Evolutionary conservation across 2,888 invertebrate genomes (phyloP).

Genomic region (Pinctada fucata): DNA sequence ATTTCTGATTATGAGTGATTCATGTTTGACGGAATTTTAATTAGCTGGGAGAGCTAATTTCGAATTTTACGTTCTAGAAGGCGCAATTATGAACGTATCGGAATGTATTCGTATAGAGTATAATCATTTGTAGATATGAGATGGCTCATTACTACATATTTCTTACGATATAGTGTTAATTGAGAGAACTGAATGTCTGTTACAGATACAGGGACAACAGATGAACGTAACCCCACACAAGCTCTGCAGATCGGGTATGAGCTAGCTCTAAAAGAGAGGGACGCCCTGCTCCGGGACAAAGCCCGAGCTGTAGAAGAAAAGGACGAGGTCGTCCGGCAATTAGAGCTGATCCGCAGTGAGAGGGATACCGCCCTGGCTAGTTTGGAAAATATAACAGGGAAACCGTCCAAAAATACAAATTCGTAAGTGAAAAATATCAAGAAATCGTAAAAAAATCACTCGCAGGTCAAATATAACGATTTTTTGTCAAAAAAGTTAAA

Average conservation of each 20-base stretch:
- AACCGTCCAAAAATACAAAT: constrained; percentile 51
- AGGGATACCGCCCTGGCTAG: constrained; percentile 68
- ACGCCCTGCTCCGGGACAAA: constrained; percentile 74
- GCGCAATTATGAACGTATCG: no score
- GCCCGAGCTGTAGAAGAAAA: constrained; percentile 70
- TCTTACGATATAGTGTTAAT: no score
- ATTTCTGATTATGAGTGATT: no score
- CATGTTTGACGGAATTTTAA: no score
- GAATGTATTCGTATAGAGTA: no score
- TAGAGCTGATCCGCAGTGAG: constrained; percentile 68
- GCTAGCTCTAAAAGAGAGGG: constrained; percentile 73
- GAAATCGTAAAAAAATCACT: no score
- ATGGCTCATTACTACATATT: no score
- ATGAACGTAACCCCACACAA: constrained; percentile 68
- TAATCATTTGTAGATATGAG: no score
- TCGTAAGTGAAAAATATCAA: constrained; percentile 12
- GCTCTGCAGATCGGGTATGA: constrained; percentile 75
- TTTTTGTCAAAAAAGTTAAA: no score
- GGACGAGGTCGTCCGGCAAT: constrained; percentile 67
- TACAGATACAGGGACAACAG: constrained; percentile 7
- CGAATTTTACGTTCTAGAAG: no score
- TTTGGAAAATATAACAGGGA: constrained; percentile 65
- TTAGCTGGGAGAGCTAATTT: no score
- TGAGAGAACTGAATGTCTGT: background rate
- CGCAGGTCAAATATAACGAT: no score